Evolutionary conservation across 2,113 vertebrate genomes (phyloP), one percentile per base, ranked within the genome.

Genomic region (Dermatemys mawii): DNA sequence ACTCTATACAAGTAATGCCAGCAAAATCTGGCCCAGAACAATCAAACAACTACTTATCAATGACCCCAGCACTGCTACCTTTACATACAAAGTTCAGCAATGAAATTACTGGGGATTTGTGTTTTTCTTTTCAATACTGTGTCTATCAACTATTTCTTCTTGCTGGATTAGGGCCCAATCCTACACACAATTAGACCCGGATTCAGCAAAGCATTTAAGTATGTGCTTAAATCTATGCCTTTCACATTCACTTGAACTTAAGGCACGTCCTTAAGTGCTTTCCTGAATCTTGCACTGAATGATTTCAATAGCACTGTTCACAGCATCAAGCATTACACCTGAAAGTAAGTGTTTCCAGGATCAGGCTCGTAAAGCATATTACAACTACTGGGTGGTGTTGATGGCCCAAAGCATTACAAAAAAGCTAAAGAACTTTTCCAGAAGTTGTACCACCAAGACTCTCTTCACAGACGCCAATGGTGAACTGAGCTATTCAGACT

Each of bases 351-450:
- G 24, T 27, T 14, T 46, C 21, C 41, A 46, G 24, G 41, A 26
- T 27, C 73, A 44, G 14, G 41, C 35, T 84, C 94, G 84, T 73
- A 78, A 0, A 0, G 83, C 19, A 19, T 57, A 89, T 94, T 67
- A 53, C 7, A 70, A 87, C 90, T 50, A n/a, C 46, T 82, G 79
- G 87, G 84, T 49, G 55, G 49, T 78, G 55, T 50, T 89, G 49
- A 57, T 17, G 17, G 49, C 38, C 57, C 93, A 46, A 86, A 94
- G 84, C 53, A n/a, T 90, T 84, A 78, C 84, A 85, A 67, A 81
- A 38, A 81, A 88, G 82, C 93, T 84, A 90, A 85, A 73, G 27
- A 87, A 86, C 83, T 93, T 90, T 86, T 83, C 57, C 51, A 48
- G 46, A 84, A 75, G 41, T 46, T 27, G 46, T 46, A 46, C 41